Conservation (phyloP, 1,140 invertebrate species). For the Cydia amplana region DNA sequence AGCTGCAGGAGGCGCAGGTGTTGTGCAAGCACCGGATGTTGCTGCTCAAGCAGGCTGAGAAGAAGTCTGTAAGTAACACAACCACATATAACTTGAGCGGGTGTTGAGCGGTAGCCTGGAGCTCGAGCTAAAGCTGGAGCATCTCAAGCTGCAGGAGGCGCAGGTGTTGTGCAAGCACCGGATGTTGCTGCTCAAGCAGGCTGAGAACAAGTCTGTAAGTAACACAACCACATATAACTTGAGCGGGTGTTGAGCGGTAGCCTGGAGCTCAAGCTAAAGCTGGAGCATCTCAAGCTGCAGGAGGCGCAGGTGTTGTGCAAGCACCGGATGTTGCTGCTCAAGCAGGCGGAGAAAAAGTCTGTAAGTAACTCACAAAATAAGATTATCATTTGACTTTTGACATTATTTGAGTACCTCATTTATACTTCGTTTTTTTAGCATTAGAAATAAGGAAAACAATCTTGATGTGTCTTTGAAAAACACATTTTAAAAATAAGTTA, state of each 20-base stretch:
- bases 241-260: conserved; percentile 35
- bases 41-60: no score
- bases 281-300: conserved; percentile 53
- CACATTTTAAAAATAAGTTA: no score
- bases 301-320: conserved; percentile 53
- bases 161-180: conserved; percentile 53
- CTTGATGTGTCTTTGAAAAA: no score
- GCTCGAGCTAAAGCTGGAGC: conserved; percentile 50
- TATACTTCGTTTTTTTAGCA: no score
- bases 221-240: no score
- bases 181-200: conserved; percentile 49
- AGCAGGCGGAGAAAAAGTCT: conserved; percentile 44
- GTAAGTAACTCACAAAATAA: conserved; percentile 37
- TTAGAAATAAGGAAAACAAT: no score
- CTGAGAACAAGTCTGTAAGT: conserved; percentile 43
- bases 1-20: no score
- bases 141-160: conserved; percentile 53
- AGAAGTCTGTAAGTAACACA: no score
- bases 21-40: no score
- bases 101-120: conserved; percentile 39
- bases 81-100: conserved; percentile 33
- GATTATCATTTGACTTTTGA: no score
- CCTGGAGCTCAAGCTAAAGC: conserved; percentile 46
- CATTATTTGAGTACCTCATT: no score
- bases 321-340: conserved; percentile 50